phyloP scores from a whole-genome alignment of 1,140 invertebrate species.

The Anthonomus grandis region DNA sequence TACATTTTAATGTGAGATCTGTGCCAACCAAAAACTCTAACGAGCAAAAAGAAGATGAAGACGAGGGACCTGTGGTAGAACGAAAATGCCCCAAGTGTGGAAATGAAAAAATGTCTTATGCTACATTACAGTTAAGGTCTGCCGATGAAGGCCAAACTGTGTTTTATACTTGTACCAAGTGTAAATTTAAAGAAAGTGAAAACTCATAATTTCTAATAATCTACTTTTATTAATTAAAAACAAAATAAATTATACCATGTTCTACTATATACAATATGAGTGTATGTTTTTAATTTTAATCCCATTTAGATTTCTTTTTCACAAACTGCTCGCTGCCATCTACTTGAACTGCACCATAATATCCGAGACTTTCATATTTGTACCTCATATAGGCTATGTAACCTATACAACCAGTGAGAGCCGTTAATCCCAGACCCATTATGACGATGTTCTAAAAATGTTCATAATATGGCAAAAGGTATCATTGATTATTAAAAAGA shows the following conservation, averaged over 20 bases:
- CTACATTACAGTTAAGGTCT: conserved; percentile 88
- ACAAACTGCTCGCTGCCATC: conserved; percentile 70
- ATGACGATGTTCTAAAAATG: conserved; percentile 73
- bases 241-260: background rate
- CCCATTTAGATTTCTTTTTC: conserved; percentile 78
- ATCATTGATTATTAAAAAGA: background rate
- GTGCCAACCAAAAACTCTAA: conserved; percentile 50
- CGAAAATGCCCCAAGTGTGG: conserved; percentile 86
- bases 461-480: background rate
- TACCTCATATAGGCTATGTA: conserved; percentile 79
- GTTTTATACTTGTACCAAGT: conserved; percentile 94
- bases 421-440: conserved; percentile 70
- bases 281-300: conserved; percentile 40
- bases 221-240: background rate
- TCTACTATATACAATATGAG: no score
- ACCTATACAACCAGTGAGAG: conserved; percentile 59
- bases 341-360: conserved; percentile 69
- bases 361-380: conserved; percentile 72
- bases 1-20: conserved; percentile 63
- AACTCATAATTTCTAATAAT: conserved; percentile 37
- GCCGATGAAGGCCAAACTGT: conserved; percentile 99
- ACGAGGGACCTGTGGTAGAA: conserved; percentile 79
- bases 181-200: conserved; percentile 69
- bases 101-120: conserved; percentile 90
- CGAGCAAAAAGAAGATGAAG: conserved; percentile 48